Conservation (phyloP, 1,140 invertebrate species). For the Amyelois transitella region DNA sequence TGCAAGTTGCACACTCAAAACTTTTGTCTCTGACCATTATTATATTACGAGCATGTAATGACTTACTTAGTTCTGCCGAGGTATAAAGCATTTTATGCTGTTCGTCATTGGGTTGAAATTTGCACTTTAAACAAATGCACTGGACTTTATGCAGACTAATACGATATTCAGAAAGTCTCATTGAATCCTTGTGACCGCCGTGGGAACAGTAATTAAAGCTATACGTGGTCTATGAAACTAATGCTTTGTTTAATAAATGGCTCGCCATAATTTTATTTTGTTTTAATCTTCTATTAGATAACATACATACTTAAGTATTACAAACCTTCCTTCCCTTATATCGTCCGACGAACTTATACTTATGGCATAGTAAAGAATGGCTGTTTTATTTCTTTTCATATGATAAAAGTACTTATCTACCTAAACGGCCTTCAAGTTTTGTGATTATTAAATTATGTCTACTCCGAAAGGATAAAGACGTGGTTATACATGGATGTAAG, state of each 20-base stretch:
- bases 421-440: too few species aligned
- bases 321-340: too few species aligned
- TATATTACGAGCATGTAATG: too few species aligned
- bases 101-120: background rate
- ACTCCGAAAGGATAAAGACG: too few species aligned
- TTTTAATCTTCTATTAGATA: background rate
- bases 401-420: too few species aligned
- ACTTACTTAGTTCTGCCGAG: background rate
- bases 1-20: background rate
- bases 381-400: too few species aligned
- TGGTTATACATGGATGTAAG: too few species aligned
- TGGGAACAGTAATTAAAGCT: constrained; percentile 4
- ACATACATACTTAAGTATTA: background rate
- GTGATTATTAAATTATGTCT: too few species aligned
- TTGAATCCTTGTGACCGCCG: constrained; percentile 5
- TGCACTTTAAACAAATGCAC: background rate
- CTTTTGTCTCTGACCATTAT: background rate
- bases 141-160: background rate
- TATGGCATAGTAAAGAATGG: too few species aligned
- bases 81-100: background rate
- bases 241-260: background rate
- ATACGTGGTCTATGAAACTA: background rate
- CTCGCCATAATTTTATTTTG: background rate
- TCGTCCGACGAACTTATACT: too few species aligned
- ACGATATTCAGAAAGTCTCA: constrained; percentile 7